Percentiles rank a stretch among this genome's conserved stretches.
Evolutionary conservation across 2,113 vertebrate genomes (phyloP).

Genomic region (Melospiza georgiana): DNA sequence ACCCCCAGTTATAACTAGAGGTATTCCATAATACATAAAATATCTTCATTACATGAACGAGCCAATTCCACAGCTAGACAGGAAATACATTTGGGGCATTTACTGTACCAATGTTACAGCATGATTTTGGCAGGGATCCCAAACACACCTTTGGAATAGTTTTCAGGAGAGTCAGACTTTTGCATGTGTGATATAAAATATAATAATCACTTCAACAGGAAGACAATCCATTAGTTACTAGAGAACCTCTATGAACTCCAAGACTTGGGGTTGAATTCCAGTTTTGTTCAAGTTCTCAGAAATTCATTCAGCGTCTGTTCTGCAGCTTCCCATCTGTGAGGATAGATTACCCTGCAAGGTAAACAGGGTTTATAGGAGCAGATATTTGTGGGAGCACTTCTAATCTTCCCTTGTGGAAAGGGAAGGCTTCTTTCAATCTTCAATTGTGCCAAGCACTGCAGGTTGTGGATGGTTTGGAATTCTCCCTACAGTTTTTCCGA

Average conservation of each 20-base stretch:
- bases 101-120: accelerated
- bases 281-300: neutral
- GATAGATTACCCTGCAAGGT: neutral
- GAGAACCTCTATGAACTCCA: neutral
- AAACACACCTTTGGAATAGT: neutral
- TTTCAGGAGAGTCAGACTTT: neutral
- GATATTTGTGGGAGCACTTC: neutral
- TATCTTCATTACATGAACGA: neutral
- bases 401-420: neutral
- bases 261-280: neutral
- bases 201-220: neutral
- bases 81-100: neutral
- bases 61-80: neutral
- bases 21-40: neutral
- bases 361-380: neutral
- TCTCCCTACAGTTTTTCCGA: neutral
- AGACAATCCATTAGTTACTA: neutral
- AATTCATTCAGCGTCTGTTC: neutral
- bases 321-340: neutral
- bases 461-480: neutral
- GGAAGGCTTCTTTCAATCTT: neutral
- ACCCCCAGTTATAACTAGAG: neutral
- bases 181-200: neutral
- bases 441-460: neutral
- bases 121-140: neutral